Evolutionary conservation across 2,113 vertebrate species (phyloP).

Genomic region (Numenius arquata): DNA sequence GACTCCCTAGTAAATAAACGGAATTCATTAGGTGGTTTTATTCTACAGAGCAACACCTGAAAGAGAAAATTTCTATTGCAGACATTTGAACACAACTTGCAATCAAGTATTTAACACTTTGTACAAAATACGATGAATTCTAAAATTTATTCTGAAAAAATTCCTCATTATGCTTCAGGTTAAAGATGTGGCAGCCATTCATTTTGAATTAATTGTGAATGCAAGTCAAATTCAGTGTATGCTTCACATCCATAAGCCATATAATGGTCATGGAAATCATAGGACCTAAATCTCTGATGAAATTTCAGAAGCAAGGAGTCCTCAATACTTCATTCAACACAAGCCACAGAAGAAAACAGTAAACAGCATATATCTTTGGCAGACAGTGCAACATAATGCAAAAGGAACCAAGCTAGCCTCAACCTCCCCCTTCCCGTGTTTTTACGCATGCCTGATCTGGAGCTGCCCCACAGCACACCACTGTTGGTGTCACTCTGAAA

Average conservation of each 20-base stretch:
- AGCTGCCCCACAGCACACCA: neutral
- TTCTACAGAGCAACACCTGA: neutral
- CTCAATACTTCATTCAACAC: neutral
- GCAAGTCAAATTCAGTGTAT: neutral
- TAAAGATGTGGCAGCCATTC: neutral
- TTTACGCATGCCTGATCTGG: neutral
- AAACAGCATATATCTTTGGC: neutral
- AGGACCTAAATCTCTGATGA: neutral
- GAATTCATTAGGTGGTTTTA: neutral
- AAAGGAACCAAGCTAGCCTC: neutral
- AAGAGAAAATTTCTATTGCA: neutral
- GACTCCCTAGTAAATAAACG: neutral
- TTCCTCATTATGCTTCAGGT: neutral
- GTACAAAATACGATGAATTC: neutral
- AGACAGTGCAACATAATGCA: neutral
- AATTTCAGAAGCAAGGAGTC: neutral
- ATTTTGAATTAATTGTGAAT: neutral
- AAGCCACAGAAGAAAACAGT: neutral
- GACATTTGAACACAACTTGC: neutral
- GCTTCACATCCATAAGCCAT: neutral
- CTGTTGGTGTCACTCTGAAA: neutral
- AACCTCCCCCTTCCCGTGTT: neutral
- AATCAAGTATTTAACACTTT: neutral
- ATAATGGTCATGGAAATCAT: neutral
- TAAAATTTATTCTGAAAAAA: neutral